Base-by-base conservation (phyloP, 2,113 vertebrate genomes). In the Leucopsar rothschildi region DNA sequence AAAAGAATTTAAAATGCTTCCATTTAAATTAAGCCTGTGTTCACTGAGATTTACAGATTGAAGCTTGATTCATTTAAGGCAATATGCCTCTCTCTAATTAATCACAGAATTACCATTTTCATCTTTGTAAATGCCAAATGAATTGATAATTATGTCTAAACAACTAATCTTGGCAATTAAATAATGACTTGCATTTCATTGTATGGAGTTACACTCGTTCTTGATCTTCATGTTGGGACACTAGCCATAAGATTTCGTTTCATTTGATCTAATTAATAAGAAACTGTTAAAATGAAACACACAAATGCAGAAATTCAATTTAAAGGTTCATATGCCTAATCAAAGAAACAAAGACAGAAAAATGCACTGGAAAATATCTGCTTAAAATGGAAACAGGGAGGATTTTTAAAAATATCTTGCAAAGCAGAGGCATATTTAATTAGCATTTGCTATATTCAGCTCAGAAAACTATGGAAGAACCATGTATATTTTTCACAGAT, bases 121-220 rank as follows among this genome's bases (percentile, higher is more conserved):
- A 92, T 77, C 24, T 92, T 88, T 88, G 35, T 75, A 88, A 83
- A 88, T 86, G 64, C 27, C 66, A 78, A 63, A 88, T 63, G 15
- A 92, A 77, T 73, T 88, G 93, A 88, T 92, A 31, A 82, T 33
- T 40, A 33, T 86, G 28, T 80, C 56, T 94, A 92, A 90, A 80
- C 63, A 91, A 93, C 25, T 15, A 84, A 39, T 57, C 50, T 78
- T 81, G 60, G 27, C 18, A 92, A 93, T 87, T 91, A 95, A 82
- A 84, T 78, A 92, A 55, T 75, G 27, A 56, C 22, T 95, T 91
- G 33, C 31, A 73, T 86, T 79, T 92, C 44, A 42, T 39, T 72
- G 23, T 42, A 68, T 47, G 24, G 29, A 94, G 35, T 77, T 84
- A 69, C 16, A 57, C 3, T 40, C 66, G 15, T 37, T 92, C 85